phyloP scores from a whole-genome alignment of 2,888 invertebrate genomes.

The Lasioglossum oenotherae region DNA sequence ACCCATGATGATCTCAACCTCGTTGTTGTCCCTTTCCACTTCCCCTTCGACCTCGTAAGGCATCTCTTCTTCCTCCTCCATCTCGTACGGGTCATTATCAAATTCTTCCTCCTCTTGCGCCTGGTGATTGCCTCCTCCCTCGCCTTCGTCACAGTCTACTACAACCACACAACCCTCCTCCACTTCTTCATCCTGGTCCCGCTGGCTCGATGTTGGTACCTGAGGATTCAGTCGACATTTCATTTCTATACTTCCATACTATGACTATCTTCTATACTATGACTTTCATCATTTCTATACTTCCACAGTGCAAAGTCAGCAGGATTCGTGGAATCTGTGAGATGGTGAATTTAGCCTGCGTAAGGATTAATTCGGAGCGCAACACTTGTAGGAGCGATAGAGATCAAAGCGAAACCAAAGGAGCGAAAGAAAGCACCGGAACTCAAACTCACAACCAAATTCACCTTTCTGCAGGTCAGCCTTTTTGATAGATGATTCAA shows the following conservation, averaged over 20 bases:
- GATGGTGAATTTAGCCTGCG: no score
- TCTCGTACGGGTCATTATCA: slow-evolving; percentile 85
- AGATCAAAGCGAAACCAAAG: no score
- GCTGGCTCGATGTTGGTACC: slow-evolving; percentile 94
- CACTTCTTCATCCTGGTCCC: slow-evolving; percentile 88
- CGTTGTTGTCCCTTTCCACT: slow-evolving; percentile 87
- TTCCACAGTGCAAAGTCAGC: neutral
- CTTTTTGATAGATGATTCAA: neutral
- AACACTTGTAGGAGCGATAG: no score
- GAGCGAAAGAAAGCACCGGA: no score
- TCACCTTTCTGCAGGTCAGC: no score
- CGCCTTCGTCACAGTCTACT: slow-evolving; percentile 92
- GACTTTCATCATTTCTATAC: neutral
- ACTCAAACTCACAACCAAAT: no score
- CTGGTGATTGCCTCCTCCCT: slow-evolving; percentile 85
- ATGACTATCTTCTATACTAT: no score
- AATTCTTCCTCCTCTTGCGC: slow-evolving; percentile 85
- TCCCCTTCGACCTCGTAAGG: slow-evolving; percentile 82
- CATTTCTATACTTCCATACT: neutral
- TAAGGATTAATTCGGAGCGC: no score
- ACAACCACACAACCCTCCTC: slow-evolving; percentile 92
- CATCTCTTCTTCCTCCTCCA: slow-evolving; percentile 83
- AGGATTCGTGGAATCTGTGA: neutral
- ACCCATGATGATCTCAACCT: slow-evolving; percentile 87
- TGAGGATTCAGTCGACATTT: slow-evolving; percentile 82